A percentile compares a stretch with the other conserved stretches of the same genome.
These are phyloP conservation scores for Moxostoma hubbsi DNA, from an alignment of 2,797 vertebrate genomes.

Conservation along the genomic window DNA sequence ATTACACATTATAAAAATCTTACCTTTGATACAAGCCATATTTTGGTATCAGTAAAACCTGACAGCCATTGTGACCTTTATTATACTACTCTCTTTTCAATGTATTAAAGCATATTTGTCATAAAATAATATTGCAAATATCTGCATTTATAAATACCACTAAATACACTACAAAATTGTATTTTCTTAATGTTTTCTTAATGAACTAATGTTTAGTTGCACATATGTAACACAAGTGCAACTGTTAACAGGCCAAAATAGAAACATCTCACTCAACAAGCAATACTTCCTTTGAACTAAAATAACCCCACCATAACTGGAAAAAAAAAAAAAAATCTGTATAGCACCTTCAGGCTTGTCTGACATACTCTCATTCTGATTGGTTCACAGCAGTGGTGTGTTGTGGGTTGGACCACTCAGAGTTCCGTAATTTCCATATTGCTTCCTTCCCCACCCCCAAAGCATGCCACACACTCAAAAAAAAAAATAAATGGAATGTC, in stretches of 20 bases:
- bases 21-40: too few relatives aligned
- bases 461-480: constrained; percentile 12
- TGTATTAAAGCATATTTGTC: too few relatives aligned
- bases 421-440: background rate
- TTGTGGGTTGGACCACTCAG: constrained; percentile 76
- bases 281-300: constrained; percentile 65
- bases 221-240: too few relatives aligned
- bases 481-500: background rate
- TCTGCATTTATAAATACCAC: too few relatives aligned
- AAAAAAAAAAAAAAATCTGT: constrained; percentile 61
- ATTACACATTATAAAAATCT: too few relatives aligned
- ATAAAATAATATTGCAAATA: too few relatives aligned
- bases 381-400: constrained; percentile 77
- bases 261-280: background rate
- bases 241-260: background rate
- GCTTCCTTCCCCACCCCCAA: background rate
- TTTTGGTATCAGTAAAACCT: too few relatives aligned
- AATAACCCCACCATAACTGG: constrained; percentile 67
- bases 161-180: too few relatives aligned
- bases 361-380: constrained; percentile 56
- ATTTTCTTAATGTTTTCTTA: too few relatives aligned
- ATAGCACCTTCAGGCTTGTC: constrained; percentile 44
- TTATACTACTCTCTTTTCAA: too few relatives aligned
- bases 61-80: too few relatives aligned
- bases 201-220: too few relatives aligned